Evolutionary conservation across 2,888 invertebrate species (phyloP), one percentile per base, ranked within the genome.

Genomic region (Parnassius smintheus): DNA sequence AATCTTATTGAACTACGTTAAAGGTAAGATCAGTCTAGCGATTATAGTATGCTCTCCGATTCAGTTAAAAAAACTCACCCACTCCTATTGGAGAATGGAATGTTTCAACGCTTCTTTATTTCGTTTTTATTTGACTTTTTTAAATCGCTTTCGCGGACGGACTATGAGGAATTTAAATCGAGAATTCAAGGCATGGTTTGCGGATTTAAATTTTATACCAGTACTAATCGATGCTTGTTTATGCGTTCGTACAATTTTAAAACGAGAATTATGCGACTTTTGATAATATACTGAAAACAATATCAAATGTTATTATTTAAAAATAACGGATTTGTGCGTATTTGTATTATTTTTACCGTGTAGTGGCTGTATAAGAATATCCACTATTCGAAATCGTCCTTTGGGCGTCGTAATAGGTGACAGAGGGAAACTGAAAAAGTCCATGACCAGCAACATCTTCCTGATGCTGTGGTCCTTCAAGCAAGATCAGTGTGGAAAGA

Each of bases 1-100:
- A 80, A 83, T 80, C 73, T 81, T 66, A 82, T 85, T 84, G 80
- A 83, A 82, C 82, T 81, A 72, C 82, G 73, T 78, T 78, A 81
- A 83, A 79, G 85, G 82, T 71, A 75, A 72, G 73, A 78, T 77
- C 72, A 64, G 66, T 70, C 68, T 62, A 65, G 70, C 73, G 63
- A 72, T 73, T 74, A 70, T 70, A 70, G 70, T 68, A 62, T 66
- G 65, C 68, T 61, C 66, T 62, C 69, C 55, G 61, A 67, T 64
- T 61, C 56, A 65, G 62, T 55, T 70, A 9, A 66, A 82, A 82
- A 81, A 83, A 80, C 73, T 76, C 63, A 78, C 75, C 75, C 74
- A 65, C 65, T 70, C 66, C 71, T 65, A 62, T 62, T 61, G 56
- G 35, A 55, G 65, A 56, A 61, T 35, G 62, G 66, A 63, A 63